Conservation (phyloP, 2,888 invertebrate genomes). For the Chelonus formosanus region DNA sequence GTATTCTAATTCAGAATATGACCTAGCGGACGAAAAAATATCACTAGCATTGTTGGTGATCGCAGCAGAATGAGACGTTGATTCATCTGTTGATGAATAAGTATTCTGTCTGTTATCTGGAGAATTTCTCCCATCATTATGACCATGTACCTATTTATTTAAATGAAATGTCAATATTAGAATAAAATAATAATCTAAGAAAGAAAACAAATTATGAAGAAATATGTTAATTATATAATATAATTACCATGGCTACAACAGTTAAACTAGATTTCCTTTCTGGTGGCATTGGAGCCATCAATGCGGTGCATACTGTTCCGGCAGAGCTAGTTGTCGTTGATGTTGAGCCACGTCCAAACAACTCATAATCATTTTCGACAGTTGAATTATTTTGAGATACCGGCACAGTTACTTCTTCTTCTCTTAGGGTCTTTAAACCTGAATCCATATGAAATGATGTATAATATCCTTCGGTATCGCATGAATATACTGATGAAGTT, state of each 20-base stretch:
- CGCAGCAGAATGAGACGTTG: constrained; percentile 73
- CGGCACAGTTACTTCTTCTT: constrained; percentile 69
- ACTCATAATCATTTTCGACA: constrained; percentile 88
- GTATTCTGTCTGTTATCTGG: constrained; percentile 85
- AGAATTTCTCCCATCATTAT: constrained; percentile 74
- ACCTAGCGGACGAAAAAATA: constrained; percentile 72
- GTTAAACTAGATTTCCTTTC: constrained; percentile 79
- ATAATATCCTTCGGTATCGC: constrained; percentile 97
- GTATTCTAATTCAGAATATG: constrained; percentile 81
- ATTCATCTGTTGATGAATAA: constrained; percentile 81
- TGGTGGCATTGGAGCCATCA: constrained; percentile 83
- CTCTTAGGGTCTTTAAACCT: constrained; percentile 85
- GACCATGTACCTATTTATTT: constrained; percentile 56
- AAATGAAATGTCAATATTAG: constrained; percentile 5
- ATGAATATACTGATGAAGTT: constrained; percentile 91
- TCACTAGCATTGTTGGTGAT: too few species aligned
- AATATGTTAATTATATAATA: neutral
- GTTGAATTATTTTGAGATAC: constrained; percentile 71
- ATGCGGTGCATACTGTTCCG: constrained; percentile 86
- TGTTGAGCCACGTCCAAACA: constrained; percentile 91
- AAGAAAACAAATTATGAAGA: neutral
- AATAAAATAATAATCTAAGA: neutral
- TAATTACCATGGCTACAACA: constrained; percentile 60
- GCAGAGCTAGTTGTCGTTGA: constrained; percentile 91
- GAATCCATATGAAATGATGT: constrained; percentile 98